phyloP scores from a whole-genome alignment of 2,888 invertebrate genomes.

The Lasioglossum villosulum region DNA sequence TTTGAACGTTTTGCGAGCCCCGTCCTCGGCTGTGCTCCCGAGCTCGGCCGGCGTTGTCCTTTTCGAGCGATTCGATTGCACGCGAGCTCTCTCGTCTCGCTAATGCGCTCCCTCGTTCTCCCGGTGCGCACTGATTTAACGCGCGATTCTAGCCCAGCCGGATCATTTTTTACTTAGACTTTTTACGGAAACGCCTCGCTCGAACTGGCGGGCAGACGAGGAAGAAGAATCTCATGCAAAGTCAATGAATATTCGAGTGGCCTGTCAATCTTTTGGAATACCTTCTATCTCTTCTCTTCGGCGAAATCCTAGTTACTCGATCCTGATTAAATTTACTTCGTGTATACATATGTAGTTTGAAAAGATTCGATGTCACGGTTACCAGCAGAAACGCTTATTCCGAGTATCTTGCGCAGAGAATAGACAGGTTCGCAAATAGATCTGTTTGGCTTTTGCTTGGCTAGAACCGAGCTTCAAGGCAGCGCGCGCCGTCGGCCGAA shows the following conservation, averaged over 20 bases:
- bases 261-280: neutral
- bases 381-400: neutral
- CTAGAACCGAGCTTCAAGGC: neutral
- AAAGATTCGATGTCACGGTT: neutral
- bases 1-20: constrained; percentile 31
- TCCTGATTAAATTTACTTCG: no score
- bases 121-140: neutral
- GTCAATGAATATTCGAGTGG: neutral
- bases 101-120: neutral
- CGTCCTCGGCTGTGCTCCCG: neutral
- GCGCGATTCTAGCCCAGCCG: neutral
- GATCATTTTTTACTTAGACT: neutral
- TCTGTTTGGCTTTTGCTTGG: neutral
- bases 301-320: no score
- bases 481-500: neutral
- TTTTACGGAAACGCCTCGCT: neutral
- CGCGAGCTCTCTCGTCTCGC: neutral
- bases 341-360: neutral
- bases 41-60: constrained; percentile 12
- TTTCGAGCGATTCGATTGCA: constrained; percentile 46
- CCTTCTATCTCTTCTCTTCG: neutral
- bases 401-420: neutral
- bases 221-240: neutral
- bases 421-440: neutral
- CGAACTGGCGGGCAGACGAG: neutral